Evolutionary conservation across 1,140 invertebrate species (phyloP).

Genomic region (Drosophila subpulchrella): DNA sequence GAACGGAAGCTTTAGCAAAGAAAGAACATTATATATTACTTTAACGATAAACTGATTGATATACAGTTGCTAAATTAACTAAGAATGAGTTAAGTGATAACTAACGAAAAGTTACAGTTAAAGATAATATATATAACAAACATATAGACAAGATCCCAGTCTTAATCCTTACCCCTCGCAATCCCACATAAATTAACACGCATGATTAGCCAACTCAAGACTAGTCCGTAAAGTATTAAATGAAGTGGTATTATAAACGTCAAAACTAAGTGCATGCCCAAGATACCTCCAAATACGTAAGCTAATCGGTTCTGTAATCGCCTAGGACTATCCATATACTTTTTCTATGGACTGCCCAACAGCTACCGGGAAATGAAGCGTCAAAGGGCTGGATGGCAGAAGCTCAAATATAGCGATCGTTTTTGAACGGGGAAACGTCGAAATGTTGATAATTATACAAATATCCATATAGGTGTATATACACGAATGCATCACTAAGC

Average conservation of each 20-base stretch:
- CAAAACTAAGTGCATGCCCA: constrained; percentile 17
- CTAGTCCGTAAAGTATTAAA: constrained; percentile 45
- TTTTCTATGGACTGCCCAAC: constrained; percentile 79
- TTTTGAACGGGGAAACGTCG: constrained; percentile 29
- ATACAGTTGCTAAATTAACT: not conserved
- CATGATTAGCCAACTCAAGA: constrained; percentile 37
- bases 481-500: constrained; percentile 53
- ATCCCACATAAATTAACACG: constrained; percentile 19
- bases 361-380: constrained; percentile 79
- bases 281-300: constrained; percentile 4
- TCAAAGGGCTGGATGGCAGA: constrained; percentile 78
- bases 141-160: not conserved
- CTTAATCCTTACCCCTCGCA: not conserved
- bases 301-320: constrained; percentile 32
- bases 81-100: not conserved
- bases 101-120: too few species aligned
- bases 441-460: constrained; percentile 25
- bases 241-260: constrained; percentile 30
- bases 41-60: too few species aligned
- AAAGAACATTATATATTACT: too few species aligned
- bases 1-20: too few species aligned
- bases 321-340: constrained; percentile 79
- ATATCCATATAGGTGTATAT: constrained; percentile 14
- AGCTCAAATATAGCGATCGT: constrained; percentile 75
- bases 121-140: too few species aligned